Evolutionary conservation across 2,797 vertebrate species (phyloP), one percentile per base, ranked within the genome.

Genomic region (Epinephelus awoara): DNA sequence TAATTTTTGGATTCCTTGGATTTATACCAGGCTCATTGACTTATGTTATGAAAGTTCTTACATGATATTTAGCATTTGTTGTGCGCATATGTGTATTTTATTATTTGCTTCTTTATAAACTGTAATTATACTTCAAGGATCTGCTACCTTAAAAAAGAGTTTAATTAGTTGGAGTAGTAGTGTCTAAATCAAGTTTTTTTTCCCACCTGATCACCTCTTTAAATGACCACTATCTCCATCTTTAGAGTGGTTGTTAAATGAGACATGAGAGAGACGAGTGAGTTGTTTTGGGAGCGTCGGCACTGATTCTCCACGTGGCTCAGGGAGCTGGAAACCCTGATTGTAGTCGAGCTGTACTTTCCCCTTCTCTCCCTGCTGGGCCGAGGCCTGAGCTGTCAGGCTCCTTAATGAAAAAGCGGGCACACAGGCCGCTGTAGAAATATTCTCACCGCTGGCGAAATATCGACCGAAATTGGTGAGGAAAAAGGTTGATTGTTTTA

Each of bases 401-500:
- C 54, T 62, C 9, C 65, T 82, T 79, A 77, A 85, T 76, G 70
- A 69, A 80, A 77, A 72, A 74, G 69, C 40, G 18, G 58, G 67
- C n/a, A 44, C 52, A 25, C 59, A 11, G 49, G 23, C 51, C 1
- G 17, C 13, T 59, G 71, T 69, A 59, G 64, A 78, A 67, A 80
- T 72, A 80, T 75, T 72, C 73, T 72, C 77, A 55, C 67, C 19
- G 38, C 75, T 4, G 29, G 72, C 57, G 13, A 74, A 79, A 76
- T 77, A 82, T 90, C 12, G 75, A 81, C 74, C 21, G 6, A 59
- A 74, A 73, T 59, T 38, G 80, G 76, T 1, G 50, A 74, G 55
- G 49, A 55, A 47, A 25, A 72, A 67, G 57, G 62, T 74, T 76
- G 85, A 85, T 86, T 82, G 83, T 83, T 84, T 83, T 55, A 81